Evolutionary conservation across 2,888 invertebrate genomes (phyloP).

Genomic region (Lucinisca nassula): DNA sequence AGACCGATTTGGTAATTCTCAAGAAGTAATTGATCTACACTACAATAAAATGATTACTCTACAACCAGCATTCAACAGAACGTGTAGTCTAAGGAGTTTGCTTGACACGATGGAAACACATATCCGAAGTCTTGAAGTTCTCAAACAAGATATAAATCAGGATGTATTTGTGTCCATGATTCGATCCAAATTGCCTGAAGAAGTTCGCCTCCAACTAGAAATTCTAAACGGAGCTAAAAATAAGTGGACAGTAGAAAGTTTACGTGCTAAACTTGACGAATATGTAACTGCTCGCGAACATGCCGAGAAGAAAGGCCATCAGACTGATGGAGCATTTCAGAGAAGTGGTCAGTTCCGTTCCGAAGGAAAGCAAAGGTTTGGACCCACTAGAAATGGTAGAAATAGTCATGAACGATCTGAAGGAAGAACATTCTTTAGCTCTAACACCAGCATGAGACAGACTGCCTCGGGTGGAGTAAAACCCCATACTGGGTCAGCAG

Average conservation of each 20-base stretch:
- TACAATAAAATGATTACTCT: not conserved
- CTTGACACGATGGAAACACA: constrained; percentile 25
- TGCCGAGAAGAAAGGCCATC: constrained; percentile 2
- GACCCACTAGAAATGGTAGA: not conserved
- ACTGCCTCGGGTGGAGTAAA: not conserved
- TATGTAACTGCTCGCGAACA: constrained; percentile 20
- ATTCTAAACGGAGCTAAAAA: constrained; percentile 5
- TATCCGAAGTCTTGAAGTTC: constrained; percentile 36
- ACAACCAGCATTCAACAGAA: not conserved
- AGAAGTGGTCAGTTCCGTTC: not conserved
- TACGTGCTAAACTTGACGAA: not conserved
- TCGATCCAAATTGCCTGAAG: constrained; percentile 12
- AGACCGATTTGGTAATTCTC: constrained; percentile 3
- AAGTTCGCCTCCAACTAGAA: constrained; percentile 17
- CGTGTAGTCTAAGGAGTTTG: not conserved
- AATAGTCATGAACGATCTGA: not conserved
- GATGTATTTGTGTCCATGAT: constrained; percentile 25
- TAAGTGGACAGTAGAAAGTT: constrained; percentile 19
- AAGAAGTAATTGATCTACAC: constrained; percentile 5
- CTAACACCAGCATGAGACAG: not conserved
- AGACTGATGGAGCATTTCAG: not conserved
- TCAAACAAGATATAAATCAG: constrained; percentile 18
- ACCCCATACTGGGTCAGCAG: not conserved
- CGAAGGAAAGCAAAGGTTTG: not conserved
- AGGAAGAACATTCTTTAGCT: not conserved